Evolutionary conservation across 2,888 invertebrate species (phyloP).

Genomic region (Lamproptera curius): DNA sequence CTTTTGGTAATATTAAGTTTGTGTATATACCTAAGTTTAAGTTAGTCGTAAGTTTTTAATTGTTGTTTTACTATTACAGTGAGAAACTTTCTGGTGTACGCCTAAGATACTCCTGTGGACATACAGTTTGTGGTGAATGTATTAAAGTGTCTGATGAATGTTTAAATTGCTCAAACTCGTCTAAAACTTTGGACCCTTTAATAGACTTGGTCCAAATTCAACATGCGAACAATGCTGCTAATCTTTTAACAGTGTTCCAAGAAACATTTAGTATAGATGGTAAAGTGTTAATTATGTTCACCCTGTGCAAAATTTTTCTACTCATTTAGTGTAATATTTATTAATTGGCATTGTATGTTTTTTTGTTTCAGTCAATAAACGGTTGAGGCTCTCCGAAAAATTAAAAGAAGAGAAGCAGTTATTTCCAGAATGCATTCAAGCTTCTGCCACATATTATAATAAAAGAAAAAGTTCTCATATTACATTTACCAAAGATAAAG

Average conservation of each 20-base stretch:
- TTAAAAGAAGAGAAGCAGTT: slow-evolving; percentile 57
- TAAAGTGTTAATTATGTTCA: slow-evolving; percentile 29
- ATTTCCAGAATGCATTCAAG: slow-evolving; percentile 69
- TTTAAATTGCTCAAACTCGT: slow-evolving; percentile 42
- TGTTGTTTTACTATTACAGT: slow-evolving; percentile 32
- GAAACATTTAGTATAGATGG: slow-evolving; percentile 53
- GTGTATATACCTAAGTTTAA: not conserved
- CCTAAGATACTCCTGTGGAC: slow-evolving; percentile 55
- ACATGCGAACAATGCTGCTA: slow-evolving; percentile 40
- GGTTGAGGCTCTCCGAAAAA: slow-evolving; percentile 50
- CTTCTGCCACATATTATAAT: slow-evolving; percentile 56
- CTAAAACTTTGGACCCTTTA: slow-evolving; percentile 27
- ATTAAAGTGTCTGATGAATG: slow-evolving; percentile 38
- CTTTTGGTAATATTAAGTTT: slow-evolving; percentile 53
- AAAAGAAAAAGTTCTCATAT: slow-evolving; percentile 49
- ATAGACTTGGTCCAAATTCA: slow-evolving; percentile 40
- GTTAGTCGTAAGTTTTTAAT: not conserved
- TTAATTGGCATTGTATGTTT: slow-evolving; percentile 3
- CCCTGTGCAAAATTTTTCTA: too few relatives aligned
- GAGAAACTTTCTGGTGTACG: slow-evolving; percentile 44
- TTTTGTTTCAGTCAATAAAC: slow-evolving; percentile 48
- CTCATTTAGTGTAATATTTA: too few relatives aligned
- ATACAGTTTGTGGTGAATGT: slow-evolving; percentile 52
- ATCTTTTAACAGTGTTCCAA: slow-evolving; percentile 45
- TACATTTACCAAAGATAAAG: slow-evolving; percentile 35